A percentile compares a stretch with the other conserved stretches of the same genome.
Conservation (phyloP, 2,113 vertebrate genomes). For the Phalacrocorax brasilianus region DNA sequence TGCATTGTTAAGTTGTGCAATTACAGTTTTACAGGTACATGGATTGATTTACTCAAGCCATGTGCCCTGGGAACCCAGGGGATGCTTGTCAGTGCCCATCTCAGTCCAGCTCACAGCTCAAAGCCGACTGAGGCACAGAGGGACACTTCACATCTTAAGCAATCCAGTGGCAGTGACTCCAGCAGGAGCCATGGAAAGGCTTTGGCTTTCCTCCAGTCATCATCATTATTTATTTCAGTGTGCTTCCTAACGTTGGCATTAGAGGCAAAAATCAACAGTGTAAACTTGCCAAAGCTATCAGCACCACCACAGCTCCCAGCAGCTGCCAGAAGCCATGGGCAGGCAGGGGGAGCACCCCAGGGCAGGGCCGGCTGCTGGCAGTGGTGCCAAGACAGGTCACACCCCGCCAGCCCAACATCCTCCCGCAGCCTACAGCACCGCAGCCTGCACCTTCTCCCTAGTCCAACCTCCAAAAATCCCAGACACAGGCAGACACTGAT, state of each 20-base stretch:
- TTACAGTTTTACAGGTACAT: neutral
- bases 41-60: neutral
- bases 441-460: neutral
- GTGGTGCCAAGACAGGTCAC: neutral
- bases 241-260: neutral
- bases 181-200: neutral
- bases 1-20: neutral
- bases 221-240: neutral
- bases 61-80: neutral
- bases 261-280: neutral
- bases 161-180: neutral
- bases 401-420: neutral
- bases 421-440: neutral
- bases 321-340: neutral
- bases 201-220: neutral
- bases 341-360: fast-evolving
- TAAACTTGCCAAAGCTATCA: neutral
- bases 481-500: neutral
- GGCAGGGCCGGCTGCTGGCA: neutral
- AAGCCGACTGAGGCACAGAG: neutral
- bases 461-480: neutral
- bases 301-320: fast-evolving
- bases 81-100: neutral
- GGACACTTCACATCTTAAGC: neutral
- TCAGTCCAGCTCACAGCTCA: fast-evolving